A percentile compares a stretch with the other conserved stretches of the same genome.
These are phyloP conservation scores for Lichenostomus cassidix DNA, from an alignment of 2,113 vertebrate genomes.

Conservation along the genomic window DNA sequence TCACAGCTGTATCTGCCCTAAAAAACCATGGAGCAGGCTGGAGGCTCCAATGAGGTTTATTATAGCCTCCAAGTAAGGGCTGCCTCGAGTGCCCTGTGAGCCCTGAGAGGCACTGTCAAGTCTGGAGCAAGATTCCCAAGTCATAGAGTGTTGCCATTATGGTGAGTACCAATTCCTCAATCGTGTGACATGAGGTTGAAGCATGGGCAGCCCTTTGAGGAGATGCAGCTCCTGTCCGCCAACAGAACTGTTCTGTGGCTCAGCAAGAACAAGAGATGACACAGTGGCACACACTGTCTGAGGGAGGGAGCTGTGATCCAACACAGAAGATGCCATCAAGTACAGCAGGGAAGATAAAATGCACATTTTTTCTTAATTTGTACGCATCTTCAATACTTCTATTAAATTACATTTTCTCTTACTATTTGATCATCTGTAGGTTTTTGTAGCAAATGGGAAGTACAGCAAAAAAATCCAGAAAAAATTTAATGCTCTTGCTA, in stretches of 20 bases:
- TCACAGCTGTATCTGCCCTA: not conserved
- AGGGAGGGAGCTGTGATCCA: not conserved
- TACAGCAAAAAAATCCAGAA: not conserved
- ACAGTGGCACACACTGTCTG: not conserved
- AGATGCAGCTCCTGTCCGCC: not conserved
- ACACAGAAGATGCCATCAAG: not conserved
- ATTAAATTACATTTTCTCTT: not conserved
- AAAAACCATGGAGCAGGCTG: not conserved
- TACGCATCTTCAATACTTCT: not conserved
- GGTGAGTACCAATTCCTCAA: accelerated
- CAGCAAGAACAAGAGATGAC: not conserved
- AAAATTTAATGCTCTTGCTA: not conserved
- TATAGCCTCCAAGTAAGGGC: not conserved
- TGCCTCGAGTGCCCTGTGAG: not conserved
- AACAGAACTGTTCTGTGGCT: not conserved
- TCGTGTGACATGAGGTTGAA: accelerated
- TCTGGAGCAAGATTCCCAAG: not conserved
- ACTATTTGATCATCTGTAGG: not conserved
- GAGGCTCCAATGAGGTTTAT: not conserved
- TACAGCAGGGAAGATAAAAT: not conserved
- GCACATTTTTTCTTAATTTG: not conserved
- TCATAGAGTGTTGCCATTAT: accelerated
- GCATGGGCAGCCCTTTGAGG: not conserved
- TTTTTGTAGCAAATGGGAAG: not conserved
- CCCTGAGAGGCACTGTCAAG: not conserved